phyloP scores from a whole-genome alignment of 2,888 invertebrate species.

The Ornithoptera alexandrae region DNA sequence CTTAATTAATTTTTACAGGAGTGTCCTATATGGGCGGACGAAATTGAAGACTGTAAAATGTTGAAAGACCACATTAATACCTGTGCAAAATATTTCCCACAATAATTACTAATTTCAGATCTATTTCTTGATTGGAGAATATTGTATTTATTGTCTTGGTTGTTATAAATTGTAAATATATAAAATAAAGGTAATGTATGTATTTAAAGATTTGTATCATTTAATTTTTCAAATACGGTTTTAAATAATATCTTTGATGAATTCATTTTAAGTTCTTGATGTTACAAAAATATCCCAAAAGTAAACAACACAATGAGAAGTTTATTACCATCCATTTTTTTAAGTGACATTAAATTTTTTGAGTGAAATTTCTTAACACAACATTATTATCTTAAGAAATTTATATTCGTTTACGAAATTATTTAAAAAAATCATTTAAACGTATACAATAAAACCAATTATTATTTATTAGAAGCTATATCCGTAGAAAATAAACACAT shows the following conservation, averaged over 20 bases:
- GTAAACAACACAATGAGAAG: too few species aligned
- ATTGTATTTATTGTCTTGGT: neutral
- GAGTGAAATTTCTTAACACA: too few species aligned
- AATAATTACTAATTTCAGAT: neutral
- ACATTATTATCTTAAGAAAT: neutral
- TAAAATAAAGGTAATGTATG: neutral
- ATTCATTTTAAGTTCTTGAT: too few species aligned
- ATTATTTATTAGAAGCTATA: neutral
- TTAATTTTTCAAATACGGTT: too few species aligned
- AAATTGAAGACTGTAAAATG: conserved; percentile 17
- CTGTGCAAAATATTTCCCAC: conserved; percentile 23
- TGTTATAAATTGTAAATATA: neutral
- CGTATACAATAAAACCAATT: neutral
- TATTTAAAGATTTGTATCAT: neutral
- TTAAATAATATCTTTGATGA: too few species aligned
- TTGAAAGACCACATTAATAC: conserved; percentile 21
- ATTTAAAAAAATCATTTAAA: neutral
- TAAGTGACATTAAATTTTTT: too few species aligned
- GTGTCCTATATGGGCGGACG: conserved; percentile 46
- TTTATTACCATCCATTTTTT: too few species aligned
- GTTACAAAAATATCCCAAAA: too few species aligned
- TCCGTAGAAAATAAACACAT: neutral
- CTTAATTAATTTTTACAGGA: conserved; percentile 47
- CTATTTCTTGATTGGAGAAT: neutral
- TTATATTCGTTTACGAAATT: neutral